phyloP scores from a whole-genome alignment of 2,113 vertebrate species.

The Saccopteryx leptura region DNA sequence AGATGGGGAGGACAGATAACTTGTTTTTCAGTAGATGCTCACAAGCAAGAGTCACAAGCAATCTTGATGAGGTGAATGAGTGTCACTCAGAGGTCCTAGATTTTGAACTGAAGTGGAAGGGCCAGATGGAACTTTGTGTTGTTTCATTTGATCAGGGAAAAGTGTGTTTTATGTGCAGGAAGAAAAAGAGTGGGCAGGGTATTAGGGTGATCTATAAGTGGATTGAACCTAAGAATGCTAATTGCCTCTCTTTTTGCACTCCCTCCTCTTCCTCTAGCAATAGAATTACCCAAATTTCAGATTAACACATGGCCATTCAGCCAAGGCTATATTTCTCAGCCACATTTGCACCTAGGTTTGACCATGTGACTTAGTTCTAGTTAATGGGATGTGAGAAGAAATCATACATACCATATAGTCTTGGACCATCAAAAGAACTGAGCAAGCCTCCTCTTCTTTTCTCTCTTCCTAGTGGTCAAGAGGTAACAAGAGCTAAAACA shows the following conservation, averaged over 20 bases:
- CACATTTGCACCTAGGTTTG: background rate
- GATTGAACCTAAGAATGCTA: background rate
- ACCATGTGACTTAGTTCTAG: background rate
- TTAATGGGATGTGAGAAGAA: background rate
- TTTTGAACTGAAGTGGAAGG: background rate
- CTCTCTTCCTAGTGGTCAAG: background rate
- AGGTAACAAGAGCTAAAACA: background rate
- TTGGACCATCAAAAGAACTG: background rate
- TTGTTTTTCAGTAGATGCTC: conserved; percentile 6
- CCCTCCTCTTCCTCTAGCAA: background rate
- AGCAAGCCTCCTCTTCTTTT: background rate
- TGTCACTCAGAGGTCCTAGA: background rate
- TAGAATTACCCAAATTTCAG: conserved; percentile 3
- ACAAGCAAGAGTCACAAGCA: background rate
- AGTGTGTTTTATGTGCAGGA: background rate
- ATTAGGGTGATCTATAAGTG: background rate
- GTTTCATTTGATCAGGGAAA: background rate
- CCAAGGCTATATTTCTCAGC: conserved; percentile 5
- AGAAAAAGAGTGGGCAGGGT: background rate
- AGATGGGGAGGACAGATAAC: background rate
- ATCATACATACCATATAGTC: background rate
- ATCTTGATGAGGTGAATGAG: background rate
- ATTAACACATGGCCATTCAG: background rate
- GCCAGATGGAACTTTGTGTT: background rate
- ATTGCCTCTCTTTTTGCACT: background rate